Base-by-base conservation (phyloP, 2,888 invertebrate species). In the Glaucopsyche alexis region DNA sequence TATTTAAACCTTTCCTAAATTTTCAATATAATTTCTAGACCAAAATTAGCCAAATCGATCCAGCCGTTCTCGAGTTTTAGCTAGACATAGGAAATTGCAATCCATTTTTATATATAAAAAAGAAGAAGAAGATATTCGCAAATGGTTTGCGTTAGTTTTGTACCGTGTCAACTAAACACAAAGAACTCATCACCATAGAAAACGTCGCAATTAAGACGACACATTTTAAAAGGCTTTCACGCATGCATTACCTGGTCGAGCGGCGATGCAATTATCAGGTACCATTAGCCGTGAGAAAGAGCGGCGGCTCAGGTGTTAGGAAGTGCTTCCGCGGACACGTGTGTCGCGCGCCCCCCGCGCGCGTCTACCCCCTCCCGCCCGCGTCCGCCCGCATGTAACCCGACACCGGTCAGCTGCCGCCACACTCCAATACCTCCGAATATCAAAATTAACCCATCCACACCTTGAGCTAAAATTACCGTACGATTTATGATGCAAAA, bases 301-400 rank as follows among this genome's bases (percentile, higher is more conserved):
- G 78, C 79, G 77, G 74, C 78, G 80, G 79, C 82, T 88, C 87
- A 88, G 88, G 89, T 89, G 89, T 81, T 80, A 86, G 87, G 83
- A 85, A 84, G 81, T 81, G 84, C 81, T 85, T 85, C 86, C 85
- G 86, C 80, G 83, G 87, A 85, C 90, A 90, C 89, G 88, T 89
- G 89, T 87, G 85, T 42, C 19, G 16, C 9, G 7, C n/a, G 1
- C n/a, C 8, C 42, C 16, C 4, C 2, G 19, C 38, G 14, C 45
- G 16, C 45, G 11, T 11, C 5, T n/a, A 16, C 1, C 66, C 45
- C 16, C 9, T 11, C 9, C 45, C 11, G 11, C 11, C 42, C 3
- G 55, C 55, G 55, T 55, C 47, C 55, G 60, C 60, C 60, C 60
- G 60, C 60, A 60, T 60, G 60, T 19, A 60, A 60, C 60, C 60